Percentiles rank a stretch among this genome's conserved stretches.
phyloP scores from a whole-genome alignment of 2,888 invertebrate species.

The Iphiclides podalirius region DNA sequence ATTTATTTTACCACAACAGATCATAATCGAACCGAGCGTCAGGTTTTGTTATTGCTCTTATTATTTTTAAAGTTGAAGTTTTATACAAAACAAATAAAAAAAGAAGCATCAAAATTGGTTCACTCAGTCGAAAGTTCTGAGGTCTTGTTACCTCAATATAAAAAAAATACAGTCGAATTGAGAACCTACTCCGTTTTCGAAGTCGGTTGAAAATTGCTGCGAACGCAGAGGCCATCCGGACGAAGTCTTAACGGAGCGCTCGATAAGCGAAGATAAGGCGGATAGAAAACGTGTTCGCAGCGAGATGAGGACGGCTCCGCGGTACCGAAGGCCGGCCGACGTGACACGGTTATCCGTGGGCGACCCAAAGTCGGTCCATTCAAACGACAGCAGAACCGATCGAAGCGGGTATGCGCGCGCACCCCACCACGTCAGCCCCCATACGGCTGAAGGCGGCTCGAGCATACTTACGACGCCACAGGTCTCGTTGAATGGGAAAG shows the following conservation, averaged over 20 bases:
- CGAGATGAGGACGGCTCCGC: conserved; percentile 14
- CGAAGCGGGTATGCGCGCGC: conserved; percentile 75
- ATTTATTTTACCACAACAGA: too few species aligned
- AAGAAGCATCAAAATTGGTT: too few species aligned
- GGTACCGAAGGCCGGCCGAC: conserved; percentile 35
- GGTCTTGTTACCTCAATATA: too few species aligned
- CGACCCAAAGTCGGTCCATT: conserved; percentile 71
- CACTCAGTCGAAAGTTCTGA: too few species aligned
- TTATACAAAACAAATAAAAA: too few species aligned
- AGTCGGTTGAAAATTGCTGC: too few species aligned
- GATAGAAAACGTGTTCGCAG: conserved; percentile 2
- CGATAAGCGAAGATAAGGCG: conserved; percentile 8
- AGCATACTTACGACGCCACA: conserved; percentile 25
- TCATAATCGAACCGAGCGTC: too few species aligned
- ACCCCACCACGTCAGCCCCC: conserved; percentile 35
- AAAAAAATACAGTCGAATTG: too few species aligned
- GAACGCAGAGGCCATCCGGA: too few species aligned
- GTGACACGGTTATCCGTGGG: conserved; percentile 46
- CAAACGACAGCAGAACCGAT: conserved; percentile 51
- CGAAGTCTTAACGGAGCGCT: not conserved
- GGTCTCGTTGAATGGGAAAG: conserved; percentile 18
- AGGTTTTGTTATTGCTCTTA: too few species aligned
- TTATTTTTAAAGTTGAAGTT: too few species aligned
- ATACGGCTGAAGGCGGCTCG: conserved; percentile 28
- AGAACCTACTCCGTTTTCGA: too few species aligned